Conservation (phyloP, 2,113 vertebrate species). For the Zosterops pallidus region DNA sequence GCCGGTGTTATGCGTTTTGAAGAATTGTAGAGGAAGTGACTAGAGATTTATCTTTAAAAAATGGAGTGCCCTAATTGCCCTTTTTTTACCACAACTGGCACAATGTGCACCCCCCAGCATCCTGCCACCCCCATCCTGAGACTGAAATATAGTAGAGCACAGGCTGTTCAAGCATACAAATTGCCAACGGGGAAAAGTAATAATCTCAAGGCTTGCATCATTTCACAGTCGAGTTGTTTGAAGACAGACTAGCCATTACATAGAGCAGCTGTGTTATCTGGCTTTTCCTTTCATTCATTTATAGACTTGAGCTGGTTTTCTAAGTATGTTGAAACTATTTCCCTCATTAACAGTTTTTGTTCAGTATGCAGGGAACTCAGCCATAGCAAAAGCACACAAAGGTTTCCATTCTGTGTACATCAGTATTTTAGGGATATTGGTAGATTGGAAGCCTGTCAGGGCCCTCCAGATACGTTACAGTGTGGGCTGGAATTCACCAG, state of each 20-base stretch:
- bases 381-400: not conserved
- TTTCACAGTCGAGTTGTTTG: slow-evolving; percentile 69
- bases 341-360: not conserved
- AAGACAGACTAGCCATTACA: slow-evolving; percentile 60
- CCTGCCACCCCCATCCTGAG: not conserved
- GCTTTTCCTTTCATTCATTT: slow-evolving; percentile 33
- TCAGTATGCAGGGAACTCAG: slow-evolving; percentile 16
- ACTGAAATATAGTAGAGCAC: not conserved
- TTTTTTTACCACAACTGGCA: slow-evolving; percentile 31
- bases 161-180: slow-evolving; percentile 2
- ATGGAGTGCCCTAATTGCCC: not conserved
- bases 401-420: not conserved
- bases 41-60: not conserved
- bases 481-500: not conserved
- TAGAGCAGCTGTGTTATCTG: slow-evolving; percentile 55
- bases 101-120: not conserved
- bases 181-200: slow-evolving; percentile 40
- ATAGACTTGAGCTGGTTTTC: not conserved
- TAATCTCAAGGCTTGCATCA: slow-evolving; percentile 61
- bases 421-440: not conserved
- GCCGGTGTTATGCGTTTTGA: not conserved
- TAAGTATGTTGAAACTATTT: slow-evolving; percentile 7
- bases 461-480: not conserved
- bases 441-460: not conserved
- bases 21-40: not conserved